Percentiles rank a stretch among this genome's conserved stretches.
Evolutionary conservation across 1,140 invertebrate genomes (phyloP).

Genomic region (Ctenoplectra terminalis): DNA sequence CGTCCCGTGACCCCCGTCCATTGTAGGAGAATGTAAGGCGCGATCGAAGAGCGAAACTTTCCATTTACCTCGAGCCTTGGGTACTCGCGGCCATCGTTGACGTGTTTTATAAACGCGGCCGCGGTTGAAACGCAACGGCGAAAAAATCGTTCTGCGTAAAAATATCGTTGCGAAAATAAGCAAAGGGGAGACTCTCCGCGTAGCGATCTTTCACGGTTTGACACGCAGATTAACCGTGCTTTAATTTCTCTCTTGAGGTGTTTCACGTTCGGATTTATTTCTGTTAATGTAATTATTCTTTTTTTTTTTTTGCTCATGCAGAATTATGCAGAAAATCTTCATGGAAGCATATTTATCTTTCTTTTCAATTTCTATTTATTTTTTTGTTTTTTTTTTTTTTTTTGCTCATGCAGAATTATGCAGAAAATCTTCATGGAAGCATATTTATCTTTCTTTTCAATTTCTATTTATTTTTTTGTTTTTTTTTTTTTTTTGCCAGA

Average conservation of each 20-base stretch:
- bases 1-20: not conserved
- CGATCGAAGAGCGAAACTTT: conserved; percentile 32
- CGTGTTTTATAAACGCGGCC: conserved; percentile 43
- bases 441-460: too few relatives aligned
- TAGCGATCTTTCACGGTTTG: conserved; percentile 55
- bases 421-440: not conserved
- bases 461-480: too few relatives aligned
- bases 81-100: conserved; percentile 18
- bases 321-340: not conserved
- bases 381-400: not conserved
- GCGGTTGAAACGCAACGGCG: conserved; percentile 6
- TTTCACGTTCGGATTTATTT: not conserved
- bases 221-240: conserved; percentile 32
- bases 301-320: not conserved
- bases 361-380: too few relatives aligned
- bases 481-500: not conserved
- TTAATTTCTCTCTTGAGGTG: not conserved
- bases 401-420: not conserved
- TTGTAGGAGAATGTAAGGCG: too few relatives aligned
- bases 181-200: conserved; percentile 30
- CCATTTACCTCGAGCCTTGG: conserved; percentile 8
- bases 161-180: conserved; percentile 71
- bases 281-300: not conserved
- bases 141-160: conserved; percentile 58
- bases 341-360: too few relatives aligned